Evolutionary conservation across 2,888 invertebrate species (phyloP).

Genomic region (Eristalis arbustorum): DNA sequence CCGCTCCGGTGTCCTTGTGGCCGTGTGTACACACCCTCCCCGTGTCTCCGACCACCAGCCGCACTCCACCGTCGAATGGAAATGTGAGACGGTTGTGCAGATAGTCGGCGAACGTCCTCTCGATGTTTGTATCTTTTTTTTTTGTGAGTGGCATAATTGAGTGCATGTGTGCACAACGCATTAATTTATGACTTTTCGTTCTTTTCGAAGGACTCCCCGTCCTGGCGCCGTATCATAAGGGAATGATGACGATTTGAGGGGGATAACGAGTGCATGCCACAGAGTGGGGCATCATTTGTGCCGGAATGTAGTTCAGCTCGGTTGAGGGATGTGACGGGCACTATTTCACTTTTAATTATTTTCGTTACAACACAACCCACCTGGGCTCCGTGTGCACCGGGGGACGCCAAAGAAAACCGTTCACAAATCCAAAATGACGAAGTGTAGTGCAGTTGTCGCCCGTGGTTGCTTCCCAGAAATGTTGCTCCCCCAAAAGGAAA

Average conservation of each 20-base stretch:
- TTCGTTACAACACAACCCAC: neutral
- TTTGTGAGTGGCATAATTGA: conserved; percentile 68
- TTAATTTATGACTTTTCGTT: conserved; percentile 64
- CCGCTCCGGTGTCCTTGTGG: conserved; percentile 35
- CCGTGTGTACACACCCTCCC: conserved; percentile 4
- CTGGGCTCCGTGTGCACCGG: neutral
- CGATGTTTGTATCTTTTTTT: conserved; percentile 62
- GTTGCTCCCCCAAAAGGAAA: no score
- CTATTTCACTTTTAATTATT: conserved; percentile 27
- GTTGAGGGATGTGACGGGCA: neutral
- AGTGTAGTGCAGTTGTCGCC: no score
- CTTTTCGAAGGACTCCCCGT: neutral
- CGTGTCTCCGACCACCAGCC: conserved; percentile 19
- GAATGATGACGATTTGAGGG: neutral
- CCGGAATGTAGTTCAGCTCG: conserved; percentile 11
- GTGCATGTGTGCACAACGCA: conserved; percentile 70
- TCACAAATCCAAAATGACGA: no score
- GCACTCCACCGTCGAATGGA: conserved; percentile 30
- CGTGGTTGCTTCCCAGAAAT: no score
- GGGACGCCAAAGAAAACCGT: no score
- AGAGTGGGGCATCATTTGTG: conserved; percentile 7
- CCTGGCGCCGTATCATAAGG: neutral
- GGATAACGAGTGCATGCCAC: neutral
- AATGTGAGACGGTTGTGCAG: conserved; percentile 50
- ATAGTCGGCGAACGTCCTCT: conserved; percentile 26